Conservation (phyloP, 2,888 invertebrate species). For the Callyntrura sp. region DNA sequence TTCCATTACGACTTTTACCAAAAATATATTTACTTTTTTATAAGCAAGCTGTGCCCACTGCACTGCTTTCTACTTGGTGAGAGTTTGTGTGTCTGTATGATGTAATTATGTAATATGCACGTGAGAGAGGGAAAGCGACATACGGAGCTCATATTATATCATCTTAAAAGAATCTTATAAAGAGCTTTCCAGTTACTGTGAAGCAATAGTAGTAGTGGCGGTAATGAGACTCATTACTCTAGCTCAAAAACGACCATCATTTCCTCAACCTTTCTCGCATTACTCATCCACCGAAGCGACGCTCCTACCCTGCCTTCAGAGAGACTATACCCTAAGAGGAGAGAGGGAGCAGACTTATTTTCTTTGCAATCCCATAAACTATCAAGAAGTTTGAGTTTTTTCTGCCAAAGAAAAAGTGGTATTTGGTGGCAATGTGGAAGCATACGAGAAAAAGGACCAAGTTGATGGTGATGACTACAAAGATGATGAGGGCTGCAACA, state of each 20-base stretch:
- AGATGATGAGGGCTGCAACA: constrained; percentile 65
- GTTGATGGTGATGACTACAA: constrained; percentile 61
- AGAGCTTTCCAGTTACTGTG: constrained; percentile 43
- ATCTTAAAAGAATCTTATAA: constrained; percentile 39
- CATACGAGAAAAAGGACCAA: constrained; percentile 1
- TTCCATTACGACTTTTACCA: constrained; percentile 72
- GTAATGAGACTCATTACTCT: constrained; percentile 74
- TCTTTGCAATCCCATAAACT: constrained; percentile 58
- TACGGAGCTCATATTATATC: constrained; percentile 11
- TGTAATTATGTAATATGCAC: neutral
- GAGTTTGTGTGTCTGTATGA: neutral
- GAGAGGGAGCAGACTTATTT: constrained; percentile 43
- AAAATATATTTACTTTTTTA: constrained; percentile 36
- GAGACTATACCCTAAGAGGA: neutral
- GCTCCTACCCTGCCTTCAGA: constrained; percentile 22
- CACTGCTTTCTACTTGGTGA: neutral
- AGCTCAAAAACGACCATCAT: constrained; percentile 74
- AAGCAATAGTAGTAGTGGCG: constrained; percentile 27
- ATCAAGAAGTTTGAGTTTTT: constrained; percentile 45
- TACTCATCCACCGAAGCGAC: constrained; percentile 67
- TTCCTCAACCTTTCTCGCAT: constrained; percentile 71
- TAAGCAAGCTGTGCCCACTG: neutral
- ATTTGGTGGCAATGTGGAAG: constrained; percentile 49
- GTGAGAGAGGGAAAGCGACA: constrained; percentile 5
- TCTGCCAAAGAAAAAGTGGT: constrained; percentile 30